These are phyloP conservation scores for Dinothrombium tinctorium DNA, from an alignment of 1,140 invertebrate species.

Conservation along the genomic window DNA sequence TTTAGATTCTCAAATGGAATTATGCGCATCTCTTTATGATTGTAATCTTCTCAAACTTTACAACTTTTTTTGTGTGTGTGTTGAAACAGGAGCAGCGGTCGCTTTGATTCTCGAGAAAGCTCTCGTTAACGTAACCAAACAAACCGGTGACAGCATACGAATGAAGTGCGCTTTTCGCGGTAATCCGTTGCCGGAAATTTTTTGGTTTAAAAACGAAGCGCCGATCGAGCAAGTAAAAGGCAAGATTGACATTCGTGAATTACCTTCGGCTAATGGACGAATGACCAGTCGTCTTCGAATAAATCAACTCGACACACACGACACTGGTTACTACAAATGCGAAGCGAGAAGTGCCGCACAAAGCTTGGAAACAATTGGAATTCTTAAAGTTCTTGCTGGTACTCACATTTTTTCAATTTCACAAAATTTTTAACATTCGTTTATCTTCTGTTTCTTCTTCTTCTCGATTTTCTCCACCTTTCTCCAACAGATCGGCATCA, in stretches of 20 bases:
- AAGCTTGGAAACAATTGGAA: conserved; percentile 31
- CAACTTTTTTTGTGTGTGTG: no score
- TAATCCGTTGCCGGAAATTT: conserved; percentile 25
- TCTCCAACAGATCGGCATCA: no score
- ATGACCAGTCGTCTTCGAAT: conserved; percentile 31
- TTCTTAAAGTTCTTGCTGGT: conserved; percentile 27
- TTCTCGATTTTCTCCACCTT: neutral
- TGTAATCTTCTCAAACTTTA: no score
- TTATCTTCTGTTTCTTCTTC: conserved; percentile 7
- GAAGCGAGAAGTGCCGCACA: conserved; percentile 32
- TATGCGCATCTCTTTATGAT: no score
- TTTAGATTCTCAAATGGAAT: no score
- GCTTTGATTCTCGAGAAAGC: no score
- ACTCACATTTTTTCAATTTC: neutral
- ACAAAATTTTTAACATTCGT: neutral
- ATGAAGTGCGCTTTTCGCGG: conserved; percentile 39
- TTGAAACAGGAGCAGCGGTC: no score
- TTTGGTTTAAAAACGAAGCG: conserved; percentile 40
- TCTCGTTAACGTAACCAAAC: conserved; percentile 32
- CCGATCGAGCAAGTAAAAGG: conserved; percentile 27
- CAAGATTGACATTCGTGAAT: conserved; percentile 26
- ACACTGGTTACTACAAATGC: conserved; percentile 43
- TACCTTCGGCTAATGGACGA: conserved; percentile 1
- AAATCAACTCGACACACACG: conserved; percentile 32
- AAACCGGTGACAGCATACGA: conserved; percentile 32